These are phyloP conservation scores for Enteromius unitaeniatus DNA, from an alignment of 2,797 vertebrate genomes.

Conservation along the genomic window DNA sequence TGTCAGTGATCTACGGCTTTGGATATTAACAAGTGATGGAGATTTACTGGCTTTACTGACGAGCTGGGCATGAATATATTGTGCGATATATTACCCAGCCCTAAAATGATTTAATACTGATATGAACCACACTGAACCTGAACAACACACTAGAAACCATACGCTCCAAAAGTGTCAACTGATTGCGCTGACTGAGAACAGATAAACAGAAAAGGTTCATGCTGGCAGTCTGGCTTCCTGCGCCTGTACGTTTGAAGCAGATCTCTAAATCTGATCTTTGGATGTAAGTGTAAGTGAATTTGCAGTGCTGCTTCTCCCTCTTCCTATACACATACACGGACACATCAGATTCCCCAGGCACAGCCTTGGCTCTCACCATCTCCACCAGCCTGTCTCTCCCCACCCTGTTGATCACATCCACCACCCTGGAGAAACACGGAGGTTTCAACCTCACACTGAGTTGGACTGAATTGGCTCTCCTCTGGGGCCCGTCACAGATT, in stretches of 20 bases:
- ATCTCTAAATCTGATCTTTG: conserved; percentile 55
- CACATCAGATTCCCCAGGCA: conserved; percentile 29
- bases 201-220: conserved; percentile 11
- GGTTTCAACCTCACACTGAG: conserved; percentile 31
- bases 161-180: neutral
- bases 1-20: too few relatives aligned
- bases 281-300: neutral
- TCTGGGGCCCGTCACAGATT: conserved; percentile 39
- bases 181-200: neutral
- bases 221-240: conserved; percentile 5
- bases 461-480: conserved; percentile 24
- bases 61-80: too few relatives aligned
- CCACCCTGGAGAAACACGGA: conserved; percentile 13
- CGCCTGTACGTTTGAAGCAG: conserved; percentile 38
- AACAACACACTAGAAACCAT: neutral
- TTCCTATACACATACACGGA: conserved; percentile 6
- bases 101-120: too few relatives aligned
- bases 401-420: conserved; percentile 18
- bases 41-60: too few relatives aligned
- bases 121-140: neutral
- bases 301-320: conserved; percentile 31
- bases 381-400: conserved; percentile 11
- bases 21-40: too few relatives aligned
- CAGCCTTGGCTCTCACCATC: conserved; percentile 30
- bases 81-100: too few relatives aligned